phyloP scores from a whole-genome alignment of 1,140 invertebrate genomes.

The Artemia franciscana region DNA sequence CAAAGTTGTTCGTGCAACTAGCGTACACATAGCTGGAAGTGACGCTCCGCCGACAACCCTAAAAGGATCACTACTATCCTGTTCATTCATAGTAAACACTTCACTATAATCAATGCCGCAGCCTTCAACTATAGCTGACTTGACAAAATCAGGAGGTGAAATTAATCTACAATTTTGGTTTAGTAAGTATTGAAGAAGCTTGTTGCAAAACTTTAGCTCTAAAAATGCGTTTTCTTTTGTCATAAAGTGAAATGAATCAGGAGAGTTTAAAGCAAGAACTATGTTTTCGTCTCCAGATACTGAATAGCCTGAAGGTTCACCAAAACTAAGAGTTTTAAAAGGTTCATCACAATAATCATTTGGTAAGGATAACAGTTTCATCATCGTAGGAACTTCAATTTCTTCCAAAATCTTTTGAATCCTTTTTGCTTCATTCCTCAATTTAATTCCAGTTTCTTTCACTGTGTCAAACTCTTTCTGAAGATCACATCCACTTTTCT shows the following conservation, averaged over 20 bases:
- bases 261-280: background rate
- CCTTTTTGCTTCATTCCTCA: constrained; percentile 32
- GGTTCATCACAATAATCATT: constrained; percentile 19
- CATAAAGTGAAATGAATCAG: background rate
- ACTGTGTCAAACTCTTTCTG: constrained; percentile 16
- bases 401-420: constrained; percentile 20
- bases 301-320: background rate
- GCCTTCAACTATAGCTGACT: constrained; percentile 38
- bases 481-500: constrained; percentile 11
- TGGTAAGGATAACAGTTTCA: constrained; percentile 32
- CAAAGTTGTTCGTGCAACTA: constrained; percentile 31
- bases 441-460: constrained; percentile 20
- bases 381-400: constrained; percentile 31
- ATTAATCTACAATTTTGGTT: constrained; percentile 26
- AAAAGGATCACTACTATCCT: constrained; percentile 29
- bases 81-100: background rate
- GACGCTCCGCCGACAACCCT: constrained; percentile 38
- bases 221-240: constrained; percentile 28
- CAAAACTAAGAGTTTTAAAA: background rate
- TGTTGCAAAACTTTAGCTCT: constrained; percentile 25
- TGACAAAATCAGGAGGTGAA: constrained; percentile 37
- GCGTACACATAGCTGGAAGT: constrained; percentile 32
- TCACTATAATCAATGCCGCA: constrained; percentile 20
- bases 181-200: constrained; percentile 19
- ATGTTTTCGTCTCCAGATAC: background rate